A percentile compares a stretch with the other conserved stretches of the same genome.
phyloP scores from a whole-genome alignment of 35 echinoderm and acorn worm genomes.

The Heliocidaris tuberculata region DNA sequence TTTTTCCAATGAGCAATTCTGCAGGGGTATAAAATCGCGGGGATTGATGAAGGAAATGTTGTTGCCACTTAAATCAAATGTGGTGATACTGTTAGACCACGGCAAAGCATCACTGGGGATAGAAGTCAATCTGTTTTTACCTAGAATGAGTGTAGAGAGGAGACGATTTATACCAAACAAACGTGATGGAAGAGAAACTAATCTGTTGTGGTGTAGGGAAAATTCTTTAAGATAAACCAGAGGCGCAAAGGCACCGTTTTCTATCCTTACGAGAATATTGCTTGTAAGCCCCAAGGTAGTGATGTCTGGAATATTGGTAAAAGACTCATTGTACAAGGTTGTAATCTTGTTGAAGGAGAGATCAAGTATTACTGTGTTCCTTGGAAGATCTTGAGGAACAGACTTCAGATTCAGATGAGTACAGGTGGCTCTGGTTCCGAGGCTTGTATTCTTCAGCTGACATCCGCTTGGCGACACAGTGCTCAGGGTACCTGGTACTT shows the following conservation, averaged over 20 bases:
- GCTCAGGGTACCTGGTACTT: not conserved
- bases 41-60: not conserved
- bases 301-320: not conserved
- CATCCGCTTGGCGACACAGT: not conserved
- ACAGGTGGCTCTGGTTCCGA: not conserved
- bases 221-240: not conserved
- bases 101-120: not conserved
- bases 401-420: not conserved
- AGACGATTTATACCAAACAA: not conserved
- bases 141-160: not conserved
- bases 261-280: not conserved
- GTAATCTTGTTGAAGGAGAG: not conserved
- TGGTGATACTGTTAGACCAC: not conserved
- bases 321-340: not conserved
- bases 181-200: not conserved
- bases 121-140: not conserved
- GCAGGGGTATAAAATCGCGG: not conserved
- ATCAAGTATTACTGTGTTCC: not conserved
- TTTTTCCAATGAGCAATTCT: not conserved
- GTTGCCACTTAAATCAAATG: not conserved
- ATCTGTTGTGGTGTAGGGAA: not conserved
- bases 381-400: conserved; percentile 14
- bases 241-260: not conserved
- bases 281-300: not conserved
- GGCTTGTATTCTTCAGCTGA: not conserved